phyloP scores from a whole-genome alignment of 2,113 vertebrate species.

The Paedocypris sp. region DNA sequence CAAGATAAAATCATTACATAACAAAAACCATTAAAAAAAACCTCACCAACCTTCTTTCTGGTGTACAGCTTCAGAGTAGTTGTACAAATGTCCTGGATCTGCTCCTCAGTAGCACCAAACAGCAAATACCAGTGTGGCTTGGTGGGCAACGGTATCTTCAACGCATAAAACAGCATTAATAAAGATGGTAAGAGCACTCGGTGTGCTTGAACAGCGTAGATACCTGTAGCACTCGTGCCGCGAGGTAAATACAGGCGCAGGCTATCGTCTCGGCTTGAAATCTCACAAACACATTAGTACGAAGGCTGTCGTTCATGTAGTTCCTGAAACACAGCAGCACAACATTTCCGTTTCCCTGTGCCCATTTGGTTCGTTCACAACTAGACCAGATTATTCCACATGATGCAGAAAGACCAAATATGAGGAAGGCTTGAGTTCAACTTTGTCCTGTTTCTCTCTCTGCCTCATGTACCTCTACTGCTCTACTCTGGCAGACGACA shows the following conservation, averaged over 20 bases:
- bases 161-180: not conserved
- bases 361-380: not conserved
- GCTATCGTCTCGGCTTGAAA: constrained; percentile 97
- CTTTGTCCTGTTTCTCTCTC: constrained; percentile 79
- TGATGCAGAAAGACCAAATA: constrained; percentile 24
- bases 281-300: constrained; percentile 93
- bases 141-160: constrained; percentile 81
- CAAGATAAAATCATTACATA: too few relatives aligned
- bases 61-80: constrained; percentile 88
- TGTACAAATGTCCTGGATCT: constrained; percentile 89
- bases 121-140: constrained; percentile 91
- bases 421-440: constrained; percentile 79
- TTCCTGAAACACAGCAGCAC: constrained; percentile 71
- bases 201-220: too few relatives aligned
- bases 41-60: constrained; percentile 86
- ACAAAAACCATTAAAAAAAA: too few relatives aligned
- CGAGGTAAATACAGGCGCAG: constrained; percentile 96
- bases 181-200: too few relatives aligned
- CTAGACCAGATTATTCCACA: not conserved
- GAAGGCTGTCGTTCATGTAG: constrained; percentile 96
- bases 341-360: constrained; percentile 39
- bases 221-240: constrained; percentile 91
- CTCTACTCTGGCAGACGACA: not conserved
- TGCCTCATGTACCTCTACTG: constrained; percentile 40
- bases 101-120: constrained; percentile 86